Evolutionary conservation across 2,888 invertebrate genomes (phyloP), one percentile per base, ranked within the genome.

Genomic region (Autographa pulchrina): DNA sequence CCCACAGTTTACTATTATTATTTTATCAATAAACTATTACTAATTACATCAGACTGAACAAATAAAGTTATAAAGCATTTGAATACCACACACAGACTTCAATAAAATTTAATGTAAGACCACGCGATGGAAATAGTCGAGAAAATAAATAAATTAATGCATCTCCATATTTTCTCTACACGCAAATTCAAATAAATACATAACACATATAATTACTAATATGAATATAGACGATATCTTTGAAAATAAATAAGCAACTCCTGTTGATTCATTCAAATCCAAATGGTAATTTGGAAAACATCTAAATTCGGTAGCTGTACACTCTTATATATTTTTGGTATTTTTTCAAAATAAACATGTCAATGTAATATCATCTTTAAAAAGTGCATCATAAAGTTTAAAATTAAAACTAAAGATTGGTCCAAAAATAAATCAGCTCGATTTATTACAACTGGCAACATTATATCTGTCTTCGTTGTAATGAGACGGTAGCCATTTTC

Each of bases 391-490:
- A 13, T 20, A 75, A 8, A 65, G 67, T 70, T 38, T 25, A 48
- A 73, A 72, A 62, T 16, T 4, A 71, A 8, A 16, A 13, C 13
- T 14, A 1, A 16, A 11, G 59, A 56, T 25, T 8, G 20, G 16
- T 63, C 68, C 61, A 0, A 75, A 81, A 81, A 83, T 78, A 81
- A 78, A 78, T 78, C 65, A 62, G 14, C 35, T 56, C 63, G 72
- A 70, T 83, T 79, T 78, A 77, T 82, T 86, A 82, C 77, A 74
- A 65, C 80, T 68, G 73, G 69, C 76, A 80, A 77, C 77, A 74
- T 78, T 84, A 80, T 78, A 74, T 76, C 83, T 78, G 77, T 85
- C 81, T 69, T 77, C 78, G 68, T 60, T 65, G 75, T 76, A 77
- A 78, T 83, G 62, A 80, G 83, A 75, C 64, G 68, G 68, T 18